phyloP scores from a whole-genome alignment of 2,888 invertebrate genomes.

The Melieria crassipennis region DNA sequence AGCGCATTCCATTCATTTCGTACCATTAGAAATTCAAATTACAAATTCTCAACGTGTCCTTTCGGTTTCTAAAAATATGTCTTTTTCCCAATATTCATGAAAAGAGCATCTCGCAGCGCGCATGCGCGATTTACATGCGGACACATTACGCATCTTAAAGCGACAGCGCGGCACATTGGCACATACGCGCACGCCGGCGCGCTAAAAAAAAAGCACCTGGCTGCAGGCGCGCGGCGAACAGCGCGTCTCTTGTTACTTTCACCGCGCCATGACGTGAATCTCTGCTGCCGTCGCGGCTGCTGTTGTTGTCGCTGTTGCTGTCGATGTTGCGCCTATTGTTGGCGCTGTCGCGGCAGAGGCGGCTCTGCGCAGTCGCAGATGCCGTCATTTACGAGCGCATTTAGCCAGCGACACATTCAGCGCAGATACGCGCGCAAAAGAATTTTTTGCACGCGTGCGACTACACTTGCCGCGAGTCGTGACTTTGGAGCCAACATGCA shows the following conservation, averaged over 20 bases:
- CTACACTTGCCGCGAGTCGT: too few species aligned
- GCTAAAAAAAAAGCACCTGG: constrained; percentile 33
- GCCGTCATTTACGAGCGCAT: constrained; percentile 30
- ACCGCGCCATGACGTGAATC: constrained; percentile 36
- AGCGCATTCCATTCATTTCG: constrained; percentile 3
- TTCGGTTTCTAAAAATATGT: constrained; percentile 45
- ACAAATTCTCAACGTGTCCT: constrained; percentile 48
- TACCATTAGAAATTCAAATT: constrained; percentile 38
- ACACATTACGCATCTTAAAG: constrained; percentile 43
- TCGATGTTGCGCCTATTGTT: not conserved
- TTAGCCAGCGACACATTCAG: constrained; percentile 18
- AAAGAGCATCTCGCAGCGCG: constrained; percentile 37
- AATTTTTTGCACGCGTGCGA: too few species aligned
- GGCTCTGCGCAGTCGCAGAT: not conserved
- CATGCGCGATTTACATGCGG: constrained; percentile 41
- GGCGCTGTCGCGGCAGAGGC: not conserved
- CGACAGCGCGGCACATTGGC: constrained; percentile 2
- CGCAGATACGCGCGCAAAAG: constrained; percentile 6
- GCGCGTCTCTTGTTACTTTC: constrained; percentile 48
- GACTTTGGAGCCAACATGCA: too few species aligned
- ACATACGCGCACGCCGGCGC: not conserved
- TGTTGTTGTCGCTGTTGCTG: constrained; percentile 5
- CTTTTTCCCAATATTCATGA: constrained; percentile 27
- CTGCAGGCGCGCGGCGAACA: constrained; percentile 32
- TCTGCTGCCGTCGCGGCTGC: not conserved